A percentile compares a stretch with the other conserved stretches of the same genome.
Conservation (phyloP, 2,797 vertebrate genomes). For the Gila robusta region DNA sequence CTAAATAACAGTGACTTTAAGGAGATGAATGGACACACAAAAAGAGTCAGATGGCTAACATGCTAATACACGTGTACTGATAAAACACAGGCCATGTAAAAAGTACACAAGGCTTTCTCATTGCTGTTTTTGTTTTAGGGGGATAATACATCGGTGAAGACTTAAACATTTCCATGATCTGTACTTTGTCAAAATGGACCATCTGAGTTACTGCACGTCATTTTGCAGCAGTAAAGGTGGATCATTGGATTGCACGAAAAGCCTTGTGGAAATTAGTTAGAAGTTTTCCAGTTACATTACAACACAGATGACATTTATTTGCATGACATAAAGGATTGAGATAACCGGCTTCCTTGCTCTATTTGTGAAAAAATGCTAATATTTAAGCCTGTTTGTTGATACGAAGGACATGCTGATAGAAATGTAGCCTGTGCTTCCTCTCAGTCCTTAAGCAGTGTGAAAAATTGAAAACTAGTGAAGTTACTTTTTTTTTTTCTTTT, state of each 20-base stretch:
- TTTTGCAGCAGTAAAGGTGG: slow-evolving; percentile 21
- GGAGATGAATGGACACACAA: slow-evolving; percentile 27
- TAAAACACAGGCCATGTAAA: slow-evolving; percentile 30
- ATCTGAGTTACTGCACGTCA: slow-evolving; percentile 29
- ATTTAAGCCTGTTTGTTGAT: slow-evolving; percentile 29
- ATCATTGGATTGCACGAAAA: slow-evolving; percentile 43
- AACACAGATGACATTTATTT: slow-evolving; percentile 40
- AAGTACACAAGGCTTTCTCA: slow-evolving; percentile 7
- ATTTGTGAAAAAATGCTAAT: slow-evolving; percentile 29
- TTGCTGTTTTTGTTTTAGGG: slow-evolving; percentile 10
- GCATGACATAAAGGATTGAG: slow-evolving; percentile 16
- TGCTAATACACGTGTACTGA: slow-evolving; percentile 44
- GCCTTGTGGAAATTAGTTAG: slow-evolving; percentile 36
- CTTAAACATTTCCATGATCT: slow-evolving; percentile 55
- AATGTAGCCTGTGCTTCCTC: slow-evolving; percentile 4
- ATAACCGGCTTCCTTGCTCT: background rate
- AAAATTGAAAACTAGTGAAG: slow-evolving; percentile 14
- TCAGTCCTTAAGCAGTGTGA: slow-evolving; percentile 16
- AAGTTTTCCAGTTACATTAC: slow-evolving; percentile 33
- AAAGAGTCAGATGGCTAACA: slow-evolving; percentile 28
- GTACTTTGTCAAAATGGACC: slow-evolving; percentile 48
- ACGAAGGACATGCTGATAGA: background rate
- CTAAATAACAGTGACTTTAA: slow-evolving; percentile 35
- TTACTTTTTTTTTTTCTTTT: background rate
- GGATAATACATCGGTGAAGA: slow-evolving; percentile 1